phyloP scores from a whole-genome alignment of 2,888 invertebrate species.

The Lobophora halterata region DNA sequence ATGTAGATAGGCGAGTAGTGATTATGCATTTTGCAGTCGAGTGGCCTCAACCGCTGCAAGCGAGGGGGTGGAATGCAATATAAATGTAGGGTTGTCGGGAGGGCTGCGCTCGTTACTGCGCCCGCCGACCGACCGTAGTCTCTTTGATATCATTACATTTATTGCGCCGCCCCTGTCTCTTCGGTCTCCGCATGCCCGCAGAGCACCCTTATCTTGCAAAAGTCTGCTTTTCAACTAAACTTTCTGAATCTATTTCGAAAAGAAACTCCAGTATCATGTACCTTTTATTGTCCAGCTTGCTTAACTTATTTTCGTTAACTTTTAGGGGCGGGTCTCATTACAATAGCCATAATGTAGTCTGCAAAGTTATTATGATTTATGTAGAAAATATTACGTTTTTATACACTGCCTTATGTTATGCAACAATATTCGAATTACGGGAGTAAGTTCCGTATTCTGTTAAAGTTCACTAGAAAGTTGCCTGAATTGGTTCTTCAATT shows the following conservation, averaged over 20 bases:
- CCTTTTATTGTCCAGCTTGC: conserved; percentile 9
- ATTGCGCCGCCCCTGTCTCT: conserved; percentile 57
- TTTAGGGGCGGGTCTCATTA: conserved; percentile 25
- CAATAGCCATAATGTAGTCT: conserved; percentile 12
- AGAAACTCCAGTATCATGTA: conserved; percentile 16
- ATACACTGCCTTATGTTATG: conserved; percentile 3
- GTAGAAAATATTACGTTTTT: conserved; percentile 23
- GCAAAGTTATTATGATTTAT: conserved; percentile 16
- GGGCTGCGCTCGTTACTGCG: conserved; percentile 44
- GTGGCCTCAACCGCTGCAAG: conserved; percentile 49
- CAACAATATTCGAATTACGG: too few relatives aligned
- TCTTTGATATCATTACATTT: conserved; percentile 69
- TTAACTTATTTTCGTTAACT: conserved; percentile 14
- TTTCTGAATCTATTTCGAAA: conserved; percentile 14
- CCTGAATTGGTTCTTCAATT: conserved; percentile 16
- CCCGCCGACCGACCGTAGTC: conserved; percentile 42
- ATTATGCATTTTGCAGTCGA: conserved; percentile 71
- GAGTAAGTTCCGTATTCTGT: too few relatives aligned
- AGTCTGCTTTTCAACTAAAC: conserved; percentile 15
- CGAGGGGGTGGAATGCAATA: conserved; percentile 58
- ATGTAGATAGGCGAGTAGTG: conserved; percentile 51
- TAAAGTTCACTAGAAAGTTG: conserved; percentile 1
- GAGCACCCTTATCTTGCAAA: conserved; percentile 4
- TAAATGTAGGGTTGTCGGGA: conserved; percentile 55
- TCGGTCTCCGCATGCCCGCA: conserved; percentile 33